phyloP scores from a whole-genome alignment of 1,140 invertebrate species.

The Zaprionus africanus region DNA sequence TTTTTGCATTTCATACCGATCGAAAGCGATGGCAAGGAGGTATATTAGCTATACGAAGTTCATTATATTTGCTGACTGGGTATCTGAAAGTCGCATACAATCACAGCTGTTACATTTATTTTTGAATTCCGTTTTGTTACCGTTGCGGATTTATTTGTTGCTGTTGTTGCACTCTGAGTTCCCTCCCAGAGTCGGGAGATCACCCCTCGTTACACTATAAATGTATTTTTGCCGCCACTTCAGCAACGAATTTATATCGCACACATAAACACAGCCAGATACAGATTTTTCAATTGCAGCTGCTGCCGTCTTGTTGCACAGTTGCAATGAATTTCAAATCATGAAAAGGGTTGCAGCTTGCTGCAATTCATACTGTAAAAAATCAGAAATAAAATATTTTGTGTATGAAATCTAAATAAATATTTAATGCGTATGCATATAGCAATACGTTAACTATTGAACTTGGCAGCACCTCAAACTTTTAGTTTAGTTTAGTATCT shows the following conservation, averaged over 20 bases:
- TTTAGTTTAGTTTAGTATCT: background rate
- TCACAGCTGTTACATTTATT: conserved; percentile 7
- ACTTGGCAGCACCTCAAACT: background rate
- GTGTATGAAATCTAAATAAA: background rate
- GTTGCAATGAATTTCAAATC: conserved; percentile 35
- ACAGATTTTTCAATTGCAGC: conserved; percentile 24
- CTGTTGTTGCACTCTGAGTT: conserved; percentile 18
- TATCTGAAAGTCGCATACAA: background rate
- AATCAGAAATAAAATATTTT: background rate
- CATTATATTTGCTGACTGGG: background rate
- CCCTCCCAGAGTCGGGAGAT: conserved; percentile 3
- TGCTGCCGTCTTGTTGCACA: conserved; percentile 24
- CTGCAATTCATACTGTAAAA: background rate
- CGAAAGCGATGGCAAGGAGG: background rate
- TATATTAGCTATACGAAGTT: background rate
- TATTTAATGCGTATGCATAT: background rate
- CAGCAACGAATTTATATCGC: conserved; percentile 27
- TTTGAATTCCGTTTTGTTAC: conserved; percentile 37
- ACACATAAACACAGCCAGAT: background rate
- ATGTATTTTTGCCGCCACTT: conserved; percentile 38
- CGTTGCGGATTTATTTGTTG: conserved; percentile 64
- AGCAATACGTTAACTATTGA: no score
- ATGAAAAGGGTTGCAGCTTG: conserved; percentile 20
- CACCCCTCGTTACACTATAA: conserved; percentile 40
- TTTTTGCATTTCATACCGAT: background rate